phyloP scores from a whole-genome alignment of 2,888 invertebrate species.

The Oegoconia quadripuncta region DNA sequence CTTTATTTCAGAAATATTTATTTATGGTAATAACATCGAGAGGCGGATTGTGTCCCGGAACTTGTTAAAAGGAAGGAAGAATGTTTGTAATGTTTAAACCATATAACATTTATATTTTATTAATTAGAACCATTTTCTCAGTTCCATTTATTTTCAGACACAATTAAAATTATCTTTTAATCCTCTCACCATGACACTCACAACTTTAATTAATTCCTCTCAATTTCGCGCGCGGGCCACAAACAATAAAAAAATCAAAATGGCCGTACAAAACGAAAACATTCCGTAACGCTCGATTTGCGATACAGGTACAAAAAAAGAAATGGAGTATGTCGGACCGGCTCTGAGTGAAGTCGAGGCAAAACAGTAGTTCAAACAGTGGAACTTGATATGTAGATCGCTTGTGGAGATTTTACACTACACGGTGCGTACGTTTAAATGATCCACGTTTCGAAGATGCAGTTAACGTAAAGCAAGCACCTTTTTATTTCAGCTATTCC shows the following conservation, averaged over 20 bases:
- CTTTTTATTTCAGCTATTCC: no score
- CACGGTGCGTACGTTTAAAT: conserved; percentile 18
- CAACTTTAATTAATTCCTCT: conserved; percentile 53
- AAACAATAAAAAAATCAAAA: conserved; percentile 33
- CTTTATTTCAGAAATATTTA: neutral
- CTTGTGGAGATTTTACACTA: conserved; percentile 52
- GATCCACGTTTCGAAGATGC: neutral
- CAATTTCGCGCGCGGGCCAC: conserved; percentile 41
- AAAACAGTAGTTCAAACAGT: conserved; percentile 60
- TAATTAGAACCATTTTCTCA: neutral
- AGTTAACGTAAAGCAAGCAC: no score
- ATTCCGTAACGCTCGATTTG: conserved; percentile 53
- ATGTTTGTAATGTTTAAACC: no score
- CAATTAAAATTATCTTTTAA: conserved; percentile 14
- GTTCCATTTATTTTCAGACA: conserved; percentile 1
- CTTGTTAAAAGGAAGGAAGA: no score
- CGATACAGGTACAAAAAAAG: conserved; percentile 38
- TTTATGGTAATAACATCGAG: neutral
- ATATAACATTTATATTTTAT: no score
- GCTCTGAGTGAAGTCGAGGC: conserved; percentile 36
- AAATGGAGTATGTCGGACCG: conserved; percentile 25
- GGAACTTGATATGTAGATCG: conserved; percentile 62
- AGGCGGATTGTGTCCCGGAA: neutral
- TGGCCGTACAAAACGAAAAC: conserved; percentile 32
- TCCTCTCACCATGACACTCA: conserved; percentile 15